Conservation (phyloP, 2,113 vertebrate species). For the Myotis yumanensis region DNA sequence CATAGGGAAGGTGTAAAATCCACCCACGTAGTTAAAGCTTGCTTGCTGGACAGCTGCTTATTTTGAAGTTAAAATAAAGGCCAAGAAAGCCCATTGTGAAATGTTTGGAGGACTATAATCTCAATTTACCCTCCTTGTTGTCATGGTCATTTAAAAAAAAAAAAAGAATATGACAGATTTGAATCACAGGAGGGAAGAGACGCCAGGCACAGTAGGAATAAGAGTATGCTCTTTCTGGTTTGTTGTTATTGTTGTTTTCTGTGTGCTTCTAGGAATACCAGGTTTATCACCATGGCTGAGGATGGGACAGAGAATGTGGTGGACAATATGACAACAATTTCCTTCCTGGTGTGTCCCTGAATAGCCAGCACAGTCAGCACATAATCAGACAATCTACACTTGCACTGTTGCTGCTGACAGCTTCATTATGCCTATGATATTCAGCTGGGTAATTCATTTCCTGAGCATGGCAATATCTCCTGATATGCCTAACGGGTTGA, state of each 20-base stretch:
- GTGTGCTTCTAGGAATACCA: neutral
- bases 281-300: neutral
- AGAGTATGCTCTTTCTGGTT: neutral
- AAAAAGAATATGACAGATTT: conserved; percentile 37
- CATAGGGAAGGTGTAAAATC: neutral
- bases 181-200: neutral
- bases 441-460: conserved; percentile 73
- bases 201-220: neutral
- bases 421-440: conserved; percentile 73
- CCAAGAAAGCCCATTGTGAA: neutral
- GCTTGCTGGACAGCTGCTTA: neutral
- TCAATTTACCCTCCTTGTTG: conserved; percentile 11
- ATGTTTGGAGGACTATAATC: neutral
- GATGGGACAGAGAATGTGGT: neutral
- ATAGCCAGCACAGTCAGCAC: conserved; percentile 4
- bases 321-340: neutral
- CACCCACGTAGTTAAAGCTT: neutral
- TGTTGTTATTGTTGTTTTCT: conserved; percentile 1
- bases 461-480: conserved; percentile 49
- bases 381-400: conserved; percentile 22
- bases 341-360: conserved; percentile 43
- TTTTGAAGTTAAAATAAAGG: conserved; percentile 46
- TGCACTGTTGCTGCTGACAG: conserved; percentile 62
- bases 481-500: conserved; percentile 45
- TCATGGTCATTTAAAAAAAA: neutral